A percentile compares a stretch with the other conserved stretches of the same genome.
Evolutionary conservation across 2,888 invertebrate genomes (phyloP).

Genomic region (Phragmatobia fuliginosa): DNA sequence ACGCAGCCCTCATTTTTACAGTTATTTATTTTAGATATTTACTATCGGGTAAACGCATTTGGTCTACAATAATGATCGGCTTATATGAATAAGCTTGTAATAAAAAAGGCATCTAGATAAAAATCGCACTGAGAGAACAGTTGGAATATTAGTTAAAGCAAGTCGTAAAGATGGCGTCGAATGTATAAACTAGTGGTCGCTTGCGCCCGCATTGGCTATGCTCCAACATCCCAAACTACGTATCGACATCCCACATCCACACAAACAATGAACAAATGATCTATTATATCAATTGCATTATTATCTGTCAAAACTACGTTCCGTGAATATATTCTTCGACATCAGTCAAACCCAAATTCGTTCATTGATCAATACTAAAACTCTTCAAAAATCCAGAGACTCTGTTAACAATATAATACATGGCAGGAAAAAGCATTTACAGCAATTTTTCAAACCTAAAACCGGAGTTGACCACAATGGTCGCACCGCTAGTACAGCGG

Average conservation of each 20-base stretch:
- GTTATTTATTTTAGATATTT: slow-evolving; percentile 52
- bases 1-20: slow-evolving; percentile 30
- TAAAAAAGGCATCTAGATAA: slow-evolving; percentile 67
- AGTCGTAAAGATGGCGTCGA: slow-evolving; percentile 73
- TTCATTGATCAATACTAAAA: slow-evolving; percentile 1
- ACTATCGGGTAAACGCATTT: slow-evolving; percentile 48
- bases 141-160: slow-evolving; percentile 71
- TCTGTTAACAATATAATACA: slow-evolving; percentile 30
- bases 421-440: slow-evolving; percentile 22
- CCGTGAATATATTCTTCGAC: background rate
- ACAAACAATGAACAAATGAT: slow-evolving; percentile 66
- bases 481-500: slow-evolving; percentile 40
- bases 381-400: slow-evolving; percentile 15
- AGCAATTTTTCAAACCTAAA: slow-evolving; percentile 49
- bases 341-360: background rate
- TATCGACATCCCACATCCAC: slow-evolving; percentile 58
- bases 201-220: slow-evolving; percentile 67
- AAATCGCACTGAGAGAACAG: slow-evolving; percentile 67
- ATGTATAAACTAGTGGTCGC: slow-evolving; percentile 65
- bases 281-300: slow-evolving; percentile 27
- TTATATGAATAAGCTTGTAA: slow-evolving; percentile 61
- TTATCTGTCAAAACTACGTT: background rate
- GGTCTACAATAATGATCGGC: slow-evolving; percentile 49
- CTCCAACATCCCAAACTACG: slow-evolving; percentile 64
- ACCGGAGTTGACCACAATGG: slow-evolving; percentile 32